Base-by-base conservation (phyloP, 2,797 vertebrate species). In the Channallabes apus region DNA sequence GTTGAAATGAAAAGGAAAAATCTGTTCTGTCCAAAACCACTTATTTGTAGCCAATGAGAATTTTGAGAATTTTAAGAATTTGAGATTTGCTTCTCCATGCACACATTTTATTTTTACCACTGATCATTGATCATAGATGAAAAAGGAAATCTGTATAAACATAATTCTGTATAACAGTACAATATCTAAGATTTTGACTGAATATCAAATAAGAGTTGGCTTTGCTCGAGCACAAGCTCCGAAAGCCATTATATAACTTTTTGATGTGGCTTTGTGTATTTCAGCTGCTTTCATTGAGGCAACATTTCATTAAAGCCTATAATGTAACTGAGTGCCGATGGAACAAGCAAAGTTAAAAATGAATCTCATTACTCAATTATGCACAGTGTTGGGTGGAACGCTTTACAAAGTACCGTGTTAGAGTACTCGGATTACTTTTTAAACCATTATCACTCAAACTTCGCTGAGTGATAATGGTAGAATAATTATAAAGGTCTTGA, bases 341-440 rank as follows among this genome's bases (percentile, higher is more conserved):
- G 76, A 78, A 32, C 20, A 20, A 51, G 14, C 67, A 82, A 83
- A 24, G 61, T 77, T 51, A 82, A 72, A 73, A 59, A 80, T 29
- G 18, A 67, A 80, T 85, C 38, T 76, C 75, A 83, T 80, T 87
- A 79, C 68, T 85, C 78, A 86, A 46, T 87, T 85, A 79, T 83
- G 79, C 86, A 88, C 41, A 46, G 41, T 46, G 41, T 46, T 46
- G 41, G 41, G 41, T 46, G 41, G 7, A 8, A 46, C 8, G 41
- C 41, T 1, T 46, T 46, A 46, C 41, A 46, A 46, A 46, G 41
- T 46, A 46, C 8, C 1, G 41, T 6, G 41, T 46, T 46, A 46
- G 41, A 46, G 41, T 46, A 46, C 41, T 46, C 41, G 7, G 41
- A 46, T 46, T 46, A 46, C 41, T 46, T 8, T 46, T 46, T n/a